Base-by-base conservation (phyloP, 2,888 invertebrate genomes). In the Rhodophaea formosa region DNA sequence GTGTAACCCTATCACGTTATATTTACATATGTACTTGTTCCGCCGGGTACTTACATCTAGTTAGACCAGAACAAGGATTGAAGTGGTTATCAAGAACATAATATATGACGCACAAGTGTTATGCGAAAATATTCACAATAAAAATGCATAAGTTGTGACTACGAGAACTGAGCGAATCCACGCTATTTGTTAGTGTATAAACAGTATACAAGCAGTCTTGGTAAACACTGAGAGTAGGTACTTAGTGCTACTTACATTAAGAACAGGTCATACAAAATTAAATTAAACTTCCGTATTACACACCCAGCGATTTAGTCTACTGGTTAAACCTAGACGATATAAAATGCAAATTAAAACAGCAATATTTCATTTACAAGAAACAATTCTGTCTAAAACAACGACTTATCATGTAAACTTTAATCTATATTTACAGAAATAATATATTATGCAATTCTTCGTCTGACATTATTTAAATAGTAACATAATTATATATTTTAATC, bases 281-380 rank as follows among this genome's bases (percentile, higher is more conserved):
- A 84, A 83, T 82, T 79, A 75, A 75, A 81, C 80, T 75, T 84
- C 80, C 78, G 79, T 82, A 82, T 82, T 85, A 88, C 84, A 86
- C 82, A 82, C 79, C 79, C 83, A 82, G 84, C 74, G 43, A 71
- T 74, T 76, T 75, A 82, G 62, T 71, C 75, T 78, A 84, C 79
- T 73, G 78, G 80, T 82, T 84, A 80, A 83, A 73, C 76, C 84
- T 88, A 89, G 75, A 79, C 77, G 64, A 82, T 90, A 89, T 82
- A 89, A 91, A 91, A 91, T 91, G 91, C 91, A 88, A 91, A 89
- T 88, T 88, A 88, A 88, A 90, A 88, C 88, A 89, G 87, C 81
- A 84, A 84, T 86, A 88, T 86, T 86, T 82, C 81, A 87, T 86
- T 83, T 87, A 88, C 87, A 88, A 87, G 86, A 88, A 90, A 89